Evolutionary conservation across 2,888 invertebrate genomes (phyloP), one percentile per base, ranked within the genome.

Genomic region (Idaea straminata): DNA sequence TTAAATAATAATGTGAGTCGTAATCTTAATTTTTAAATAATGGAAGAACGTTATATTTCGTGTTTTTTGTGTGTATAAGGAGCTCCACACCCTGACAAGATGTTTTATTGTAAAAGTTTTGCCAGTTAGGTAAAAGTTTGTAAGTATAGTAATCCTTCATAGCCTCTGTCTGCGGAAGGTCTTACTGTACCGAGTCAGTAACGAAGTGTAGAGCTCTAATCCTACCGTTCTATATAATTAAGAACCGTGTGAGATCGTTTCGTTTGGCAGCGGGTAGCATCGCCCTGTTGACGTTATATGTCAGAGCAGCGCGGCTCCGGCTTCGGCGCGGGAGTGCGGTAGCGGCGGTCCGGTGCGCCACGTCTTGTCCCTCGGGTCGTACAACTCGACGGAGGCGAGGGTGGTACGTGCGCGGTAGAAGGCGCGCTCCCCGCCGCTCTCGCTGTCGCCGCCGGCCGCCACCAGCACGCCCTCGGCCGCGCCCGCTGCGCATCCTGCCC

Each of bases 321-420:
- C 97, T 89, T 98, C 98, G 64, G 97, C 96, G 71, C 98, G 95
- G 76, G 96, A 96, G 81, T 96, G 96, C 35, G 97, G 97, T 82
- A 98, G 93, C 70, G 96, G 94, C 61, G 96, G 96, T 73, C 96
- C 96, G 77, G 95, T 94, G 72, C 94, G 94, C 98, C 98, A 98
- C 63, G 91, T 89, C 86, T 96, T 95, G 38, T 94, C 94, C 65
- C 95, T 89, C 10, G 98, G 97, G 89, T 97, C 96, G 89, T 96
- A 98, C 75, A 96, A 94, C 88, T 98, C 98, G 15, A 97, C 97
- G 63, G 95, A 95, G 73, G 96, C 95, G 72, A 98, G 95, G 59
- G 98, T 96, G 75, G 96, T 95, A 84, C 97, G 96, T 63, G 96
- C 97, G 75, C 97, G 95, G 92, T 97, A 97, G 89, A 97, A 97